Evolutionary conservation across 92 coral and sea anemone genomes (phyloP), one percentile per base, ranked within the genome.

Genomic region (Zoanthus solanderi): DNA sequence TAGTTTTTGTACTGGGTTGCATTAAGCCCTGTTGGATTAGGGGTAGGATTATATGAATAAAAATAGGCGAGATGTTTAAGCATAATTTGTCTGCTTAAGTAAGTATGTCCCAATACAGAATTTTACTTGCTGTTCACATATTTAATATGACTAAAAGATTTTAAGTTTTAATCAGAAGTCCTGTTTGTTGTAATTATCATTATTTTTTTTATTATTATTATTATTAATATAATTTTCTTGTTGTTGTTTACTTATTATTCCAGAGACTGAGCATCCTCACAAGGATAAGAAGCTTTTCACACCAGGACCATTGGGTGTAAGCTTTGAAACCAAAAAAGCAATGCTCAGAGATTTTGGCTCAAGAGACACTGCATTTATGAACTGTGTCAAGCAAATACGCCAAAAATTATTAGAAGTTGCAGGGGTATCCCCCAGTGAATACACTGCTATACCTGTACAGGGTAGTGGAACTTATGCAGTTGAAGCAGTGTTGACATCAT

Each of bases 291-390:
- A 97, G 91, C 89, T 97, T 31, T 97, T 95, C 68, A 97, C 99
- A 52, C 99, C 99, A 15, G 99, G 99, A 34, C 99, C 99, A 1
- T 95, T 97, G 0, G 95, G 96, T 12, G 94, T 95, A 14, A 94
- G 96, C 89, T 89, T 89, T 74, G 96, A 95, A 10, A 94, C 98
- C 37, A 97, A 94, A 89, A 92, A 89, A 83, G 95, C 94, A 60
- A 97, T 97, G 99, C 96, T 93, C 47, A 87, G 92, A 28, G 99
- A 97, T 87, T 95, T 92, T 93, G 99, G 99, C 74, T 97, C 99
- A 10, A 87, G 99, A 71, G 99, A 97, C 91, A 89, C 84, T 2
- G 98, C 94, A 65, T 95, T 97, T 67, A 93, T 97, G 69, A 82
- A 90, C 48, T 77, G 96, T 75, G 94, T 97, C 29, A 84, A 91